Conservation (phyloP, 2,888 invertebrate species). For the Cephus pygmeus region DNA sequence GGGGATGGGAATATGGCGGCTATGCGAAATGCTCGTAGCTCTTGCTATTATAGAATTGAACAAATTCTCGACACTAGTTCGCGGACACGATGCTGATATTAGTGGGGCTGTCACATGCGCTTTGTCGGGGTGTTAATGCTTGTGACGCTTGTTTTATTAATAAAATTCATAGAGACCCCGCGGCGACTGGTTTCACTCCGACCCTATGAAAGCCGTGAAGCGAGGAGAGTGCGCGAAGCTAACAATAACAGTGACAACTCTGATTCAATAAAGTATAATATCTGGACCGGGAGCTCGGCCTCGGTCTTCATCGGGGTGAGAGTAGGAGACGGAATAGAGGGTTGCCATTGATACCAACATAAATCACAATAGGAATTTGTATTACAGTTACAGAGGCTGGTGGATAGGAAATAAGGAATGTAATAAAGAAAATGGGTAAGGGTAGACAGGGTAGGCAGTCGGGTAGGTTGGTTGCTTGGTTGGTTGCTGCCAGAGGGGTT, state of each 20-base stretch:
- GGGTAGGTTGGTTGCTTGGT: constrained; percentile 3
- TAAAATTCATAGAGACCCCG: constrained; percentile 53
- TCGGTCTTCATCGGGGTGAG: constrained; percentile 9
- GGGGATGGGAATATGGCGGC: background rate
- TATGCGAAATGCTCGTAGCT: constrained; percentile 12
- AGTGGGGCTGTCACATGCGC: constrained; percentile 44
- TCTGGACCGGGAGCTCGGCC: constrained; percentile 43
- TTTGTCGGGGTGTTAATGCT: constrained; percentile 39
- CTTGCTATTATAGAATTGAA: constrained; percentile 19
- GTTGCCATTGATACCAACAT: constrained; percentile 65
- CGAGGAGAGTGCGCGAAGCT: constrained; percentile 36
- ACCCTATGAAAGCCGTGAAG: constrained; percentile 10
- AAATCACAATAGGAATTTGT: constrained; percentile 67
- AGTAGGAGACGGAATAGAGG: constrained; percentile 29
- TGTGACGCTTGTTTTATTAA: constrained; percentile 50
- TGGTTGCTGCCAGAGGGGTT: background rate
- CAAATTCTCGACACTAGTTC: constrained; percentile 43
- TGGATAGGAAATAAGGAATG: constrained; percentile 66
- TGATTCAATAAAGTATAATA: constrained; percentile 65
- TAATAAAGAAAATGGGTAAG: constrained; percentile 65
- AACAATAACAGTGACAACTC: constrained; percentile 59
- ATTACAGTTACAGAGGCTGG: constrained; percentile 65
- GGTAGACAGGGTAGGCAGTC: constrained; percentile 33
- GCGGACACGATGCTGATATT: constrained; percentile 28
- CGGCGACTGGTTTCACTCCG: constrained; percentile 6